These are phyloP conservation scores for Hedychridium roseum DNA, from an alignment of 2,888 invertebrate genomes.

Conservation along the genomic window DNA sequence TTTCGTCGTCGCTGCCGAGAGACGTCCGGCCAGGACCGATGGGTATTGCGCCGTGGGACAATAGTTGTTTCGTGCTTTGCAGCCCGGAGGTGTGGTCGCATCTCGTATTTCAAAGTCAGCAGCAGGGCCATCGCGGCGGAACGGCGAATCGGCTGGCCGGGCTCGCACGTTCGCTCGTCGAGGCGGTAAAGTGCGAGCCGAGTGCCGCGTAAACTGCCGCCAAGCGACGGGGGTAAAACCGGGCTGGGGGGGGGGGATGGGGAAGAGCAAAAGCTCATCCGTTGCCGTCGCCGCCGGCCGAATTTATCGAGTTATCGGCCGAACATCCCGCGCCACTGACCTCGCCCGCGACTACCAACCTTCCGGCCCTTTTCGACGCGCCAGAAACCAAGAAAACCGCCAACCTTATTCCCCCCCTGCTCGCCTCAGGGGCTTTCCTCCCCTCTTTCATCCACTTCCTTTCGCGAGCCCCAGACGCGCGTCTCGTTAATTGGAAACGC, in stretches of 20 bases:
- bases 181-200: slow-evolving; percentile 4
- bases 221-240: too few species aligned
- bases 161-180: slow-evolving; percentile 19
- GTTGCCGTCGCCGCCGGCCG: slow-evolving; percentile 10
- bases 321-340: not conserved
- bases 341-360: too few species aligned
- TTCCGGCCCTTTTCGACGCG: too few species aligned
- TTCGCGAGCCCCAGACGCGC: too few species aligned
- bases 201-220: not conserved
- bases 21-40: not conserved
- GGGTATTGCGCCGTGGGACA: slow-evolving; percentile 37
- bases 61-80: slow-evolving; percentile 44
- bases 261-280: slow-evolving; percentile 17
- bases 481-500: too few species aligned
- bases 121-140: slow-evolving; percentile 45
- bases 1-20: too few species aligned
- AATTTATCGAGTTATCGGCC: slow-evolving; percentile 24
- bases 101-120: slow-evolving; percentile 59
- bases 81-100: slow-evolving; percentile 58
- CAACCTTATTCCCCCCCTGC: too few species aligned
- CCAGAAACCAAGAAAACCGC: too few species aligned
- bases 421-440: too few species aligned
- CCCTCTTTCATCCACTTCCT: too few species aligned
- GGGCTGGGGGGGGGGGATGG: too few species aligned
- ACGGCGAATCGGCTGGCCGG: slow-evolving; percentile 28